These are phyloP conservation scores for Plectrocnemia conspersa DNA, from an alignment of 1,140 invertebrate species.

Conservation along the genomic window DNA sequence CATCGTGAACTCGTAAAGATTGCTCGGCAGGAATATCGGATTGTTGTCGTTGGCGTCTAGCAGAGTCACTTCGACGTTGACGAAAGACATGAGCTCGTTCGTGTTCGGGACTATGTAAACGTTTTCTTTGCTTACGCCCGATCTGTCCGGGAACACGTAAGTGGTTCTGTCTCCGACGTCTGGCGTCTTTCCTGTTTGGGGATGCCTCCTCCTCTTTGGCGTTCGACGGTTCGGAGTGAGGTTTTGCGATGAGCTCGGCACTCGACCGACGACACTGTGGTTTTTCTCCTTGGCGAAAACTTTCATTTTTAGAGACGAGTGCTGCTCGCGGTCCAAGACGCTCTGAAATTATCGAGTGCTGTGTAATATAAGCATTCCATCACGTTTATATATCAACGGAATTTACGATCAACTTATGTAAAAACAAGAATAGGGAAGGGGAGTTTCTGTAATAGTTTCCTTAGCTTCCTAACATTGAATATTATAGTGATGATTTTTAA, in stretches of 20 bases:
- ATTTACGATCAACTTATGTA: too few species aligned
- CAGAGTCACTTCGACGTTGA: constrained; percentile 73
- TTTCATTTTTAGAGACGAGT: constrained; percentile 62
- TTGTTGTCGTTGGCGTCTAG: constrained; percentile 86
- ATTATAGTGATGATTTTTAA: too few species aligned
- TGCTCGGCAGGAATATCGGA: constrained; percentile 74
- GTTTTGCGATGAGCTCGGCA: constrained; percentile 38
- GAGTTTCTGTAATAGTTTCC: too few species aligned
- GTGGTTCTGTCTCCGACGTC: constrained; percentile 41
- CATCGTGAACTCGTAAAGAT: constrained; percentile 73
- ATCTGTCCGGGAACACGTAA: constrained; percentile 49
- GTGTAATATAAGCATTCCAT: too few species aligned
- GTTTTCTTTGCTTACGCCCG: constrained; percentile 44
- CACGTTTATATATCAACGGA: too few species aligned
- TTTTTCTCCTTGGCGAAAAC: constrained; percentile 72
- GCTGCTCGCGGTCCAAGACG: constrained; percentile 72
- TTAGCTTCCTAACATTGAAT: too few species aligned
- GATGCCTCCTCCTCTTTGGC: constrained; percentile 40
- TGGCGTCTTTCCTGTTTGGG: constrained; percentile 9
- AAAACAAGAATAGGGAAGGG: too few species aligned
- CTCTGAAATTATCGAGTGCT: constrained; percentile 55
- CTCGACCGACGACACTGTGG: constrained; percentile 54
- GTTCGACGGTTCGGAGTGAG: constrained; percentile 28
- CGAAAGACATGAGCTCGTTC: constrained; percentile 55
- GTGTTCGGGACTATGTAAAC: constrained; percentile 43